Base-by-base conservation (phyloP, 1,140 invertebrate genomes). In the Ptiloglossa arizonensis region DNA sequence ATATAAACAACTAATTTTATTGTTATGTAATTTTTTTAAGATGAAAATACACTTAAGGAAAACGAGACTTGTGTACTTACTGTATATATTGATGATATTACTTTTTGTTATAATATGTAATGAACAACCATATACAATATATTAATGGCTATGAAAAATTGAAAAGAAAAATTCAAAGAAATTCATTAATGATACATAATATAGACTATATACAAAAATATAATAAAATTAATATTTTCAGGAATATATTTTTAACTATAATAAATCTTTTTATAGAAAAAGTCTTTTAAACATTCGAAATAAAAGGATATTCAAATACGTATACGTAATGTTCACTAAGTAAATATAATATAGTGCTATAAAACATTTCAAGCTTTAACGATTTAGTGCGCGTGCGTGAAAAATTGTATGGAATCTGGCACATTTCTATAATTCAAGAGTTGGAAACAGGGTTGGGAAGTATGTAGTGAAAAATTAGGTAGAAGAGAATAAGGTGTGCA, bases 361-460 rank as follows among this genome's bases (percentile, higher is more conserved):
- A 9, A 62, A 46, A 19, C 8, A 5, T 6, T 9, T 52, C 15
- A 44, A 41, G 17, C 38, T 11, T n/a, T n/a, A 41, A 41, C 0
- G 1, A n/a, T 22, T 54, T 32, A 35, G 17, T 68, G 64, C 72
- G 72, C 72, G 41, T 75, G 72, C 72, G 72, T 68, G 72, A 57
- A 59, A 57, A 75, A 68, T 68, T 75, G n/a, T 68, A 68, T 48
- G 54, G 57, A 76, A 77, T 71, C 57, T 46, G 27, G 32, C 64
- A 54, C 35, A 44, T 70, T 76, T 70, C 57, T 35, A 71, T 71
- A 71, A 71, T 71, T 54, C 27, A 71, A 62, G 74, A 77, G 52
- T 71, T 71, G 24, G 35, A 41, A 62, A n/a, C n/a, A n/a, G n/a
- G n/a, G n/a, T n/a, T n/a, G n/a, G n/a, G 57, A 70, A 59, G 35